phyloP scores from a whole-genome alignment of 2,888 invertebrate species.

The Catotricha subobsoleta region DNA sequence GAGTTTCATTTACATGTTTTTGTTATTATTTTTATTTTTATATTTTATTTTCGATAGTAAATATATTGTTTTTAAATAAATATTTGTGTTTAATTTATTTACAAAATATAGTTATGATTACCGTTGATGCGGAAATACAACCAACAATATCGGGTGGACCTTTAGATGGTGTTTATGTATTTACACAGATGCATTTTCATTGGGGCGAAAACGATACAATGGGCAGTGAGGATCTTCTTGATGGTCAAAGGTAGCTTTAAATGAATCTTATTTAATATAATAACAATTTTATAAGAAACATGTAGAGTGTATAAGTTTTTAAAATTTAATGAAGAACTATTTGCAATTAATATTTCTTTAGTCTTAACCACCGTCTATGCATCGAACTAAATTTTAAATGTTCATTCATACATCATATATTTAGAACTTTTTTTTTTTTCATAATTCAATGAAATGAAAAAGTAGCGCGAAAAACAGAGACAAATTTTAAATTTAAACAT shows the following conservation, averaged over 20 bases:
- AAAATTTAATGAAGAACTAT: too few relatives aligned
- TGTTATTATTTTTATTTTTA: background rate
- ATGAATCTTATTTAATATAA: too few relatives aligned
- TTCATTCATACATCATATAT: too few relatives aligned
- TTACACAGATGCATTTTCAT: constrained; percentile 66
- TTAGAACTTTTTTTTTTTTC: too few relatives aligned
- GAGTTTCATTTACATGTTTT: background rate
- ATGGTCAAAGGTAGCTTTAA: constrained; percentile 17
- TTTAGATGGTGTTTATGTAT: constrained; percentile 41
- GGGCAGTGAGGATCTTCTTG: constrained; percentile 46
- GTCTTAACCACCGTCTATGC: too few relatives aligned
- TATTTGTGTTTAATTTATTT: constrained; percentile 5
- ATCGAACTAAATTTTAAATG: too few relatives aligned
- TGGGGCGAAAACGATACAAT: constrained; percentile 54
- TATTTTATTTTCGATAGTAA: background rate
- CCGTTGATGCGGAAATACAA: constrained; percentile 32
- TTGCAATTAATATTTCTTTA: too few relatives aligned
- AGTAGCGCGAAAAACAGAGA: background rate
- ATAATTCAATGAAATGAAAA: too few relatives aligned
- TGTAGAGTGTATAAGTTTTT: too few relatives aligned
- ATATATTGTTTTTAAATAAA: background rate
- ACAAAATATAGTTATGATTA: constrained; percentile 37
- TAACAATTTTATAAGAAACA: too few relatives aligned
- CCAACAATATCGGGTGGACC: constrained; percentile 46
- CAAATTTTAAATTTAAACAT: background rate